Conservation (phyloP, 2,888 invertebrate species). For the Apodemia hepburni region DNA sequence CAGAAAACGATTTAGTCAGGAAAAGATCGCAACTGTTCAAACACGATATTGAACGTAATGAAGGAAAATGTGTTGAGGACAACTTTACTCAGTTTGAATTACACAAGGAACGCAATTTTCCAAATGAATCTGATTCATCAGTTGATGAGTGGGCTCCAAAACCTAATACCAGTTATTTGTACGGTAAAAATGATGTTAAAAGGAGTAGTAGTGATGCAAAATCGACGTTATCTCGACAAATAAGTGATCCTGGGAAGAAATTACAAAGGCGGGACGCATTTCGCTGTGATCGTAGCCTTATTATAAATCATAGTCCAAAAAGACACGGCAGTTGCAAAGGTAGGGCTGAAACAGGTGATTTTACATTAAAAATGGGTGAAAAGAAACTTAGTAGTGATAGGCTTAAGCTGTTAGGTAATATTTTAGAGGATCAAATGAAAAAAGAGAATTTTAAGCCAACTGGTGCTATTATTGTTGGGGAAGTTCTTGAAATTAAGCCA, state of each 20-base stretch:
- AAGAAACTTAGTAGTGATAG: conserved; percentile 61
- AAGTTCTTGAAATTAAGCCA: conserved; percentile 35
- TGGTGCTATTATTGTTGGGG: conserved; percentile 32
- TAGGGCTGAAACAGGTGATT: conserved; percentile 58
- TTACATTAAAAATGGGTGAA: conserved; percentile 57
- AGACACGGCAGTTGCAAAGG: conserved; percentile 63
- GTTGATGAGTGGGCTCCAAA: conserved; percentile 36
- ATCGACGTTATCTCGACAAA: conserved; percentile 58
- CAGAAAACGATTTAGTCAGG: conserved; percentile 44
- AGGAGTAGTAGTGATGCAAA: conserved; percentile 50
- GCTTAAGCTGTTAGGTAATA: conserved; percentile 57
- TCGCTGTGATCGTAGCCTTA: conserved; percentile 72
- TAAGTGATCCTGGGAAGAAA: conserved; percentile 75
- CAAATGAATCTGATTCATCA: conserved; percentile 26
- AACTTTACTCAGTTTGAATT: conserved; percentile 24
- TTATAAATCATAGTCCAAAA: conserved; percentile 51
- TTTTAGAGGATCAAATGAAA: conserved; percentile 67
- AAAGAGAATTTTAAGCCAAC: conserved; percentile 58
- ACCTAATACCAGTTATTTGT: conserved; percentile 63
- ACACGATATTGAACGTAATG: conserved; percentile 19
- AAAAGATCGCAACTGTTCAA: conserved; percentile 23
- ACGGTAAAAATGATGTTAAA: conserved; percentile 56
- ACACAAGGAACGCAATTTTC: conserved; percentile 21
- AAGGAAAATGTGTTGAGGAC: conserved; percentile 28
- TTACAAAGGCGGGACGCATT: conserved; percentile 81